Evolutionary conservation across 2,113 vertebrate genomes (phyloP).

Genomic region (Saguinus imperator): DNA sequence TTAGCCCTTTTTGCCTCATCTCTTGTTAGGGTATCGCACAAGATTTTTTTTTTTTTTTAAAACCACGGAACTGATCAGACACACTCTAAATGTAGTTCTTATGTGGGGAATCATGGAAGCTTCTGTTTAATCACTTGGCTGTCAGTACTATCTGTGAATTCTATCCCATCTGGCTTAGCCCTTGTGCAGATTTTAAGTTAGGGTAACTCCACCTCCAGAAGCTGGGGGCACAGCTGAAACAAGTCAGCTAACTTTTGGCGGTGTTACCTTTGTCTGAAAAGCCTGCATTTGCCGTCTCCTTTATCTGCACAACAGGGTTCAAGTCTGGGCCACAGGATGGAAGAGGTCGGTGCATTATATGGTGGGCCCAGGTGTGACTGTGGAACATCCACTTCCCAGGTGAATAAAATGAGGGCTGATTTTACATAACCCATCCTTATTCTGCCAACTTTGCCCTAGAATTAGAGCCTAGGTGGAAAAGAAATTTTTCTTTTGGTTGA

Average conservation of each 20-base stretch:
- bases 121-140: constrained; percentile 31
- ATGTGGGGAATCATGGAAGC: not conserved
- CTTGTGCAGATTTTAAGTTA: constrained; percentile 14
- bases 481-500: not conserved
- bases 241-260: not conserved
- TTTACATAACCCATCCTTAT: not conserved
- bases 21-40: not conserved
- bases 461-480: not conserved
- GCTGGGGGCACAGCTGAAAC: not conserved
- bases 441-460: not conserved
- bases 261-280: not conserved
- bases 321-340: not conserved
- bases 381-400: not conserved
- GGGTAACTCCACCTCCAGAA: not conserved
- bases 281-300: not conserved
- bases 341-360: not conserved
- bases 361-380: not conserved
- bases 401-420: not conserved
- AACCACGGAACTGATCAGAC: not conserved
- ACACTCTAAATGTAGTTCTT: not conserved
- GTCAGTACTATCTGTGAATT: not conserved
- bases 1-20: not conserved
- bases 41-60: not conserved
- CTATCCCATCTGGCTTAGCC: not conserved
- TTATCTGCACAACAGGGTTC: not conserved